phyloP scores from a whole-genome alignment of 1,140 invertebrate species.

The Anastrepha obliqua region DNA sequence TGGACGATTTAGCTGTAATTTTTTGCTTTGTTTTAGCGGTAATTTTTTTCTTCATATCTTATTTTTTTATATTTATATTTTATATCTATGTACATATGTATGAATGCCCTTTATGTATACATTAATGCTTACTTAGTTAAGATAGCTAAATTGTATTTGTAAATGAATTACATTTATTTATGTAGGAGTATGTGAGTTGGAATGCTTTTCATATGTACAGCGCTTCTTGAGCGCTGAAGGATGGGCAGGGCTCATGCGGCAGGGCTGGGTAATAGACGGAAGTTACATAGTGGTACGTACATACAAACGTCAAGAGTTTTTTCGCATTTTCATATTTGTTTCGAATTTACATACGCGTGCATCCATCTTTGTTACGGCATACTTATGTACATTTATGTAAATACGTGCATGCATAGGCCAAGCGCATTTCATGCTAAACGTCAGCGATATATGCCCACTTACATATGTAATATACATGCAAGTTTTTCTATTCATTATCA shows the following conservation, averaged over 20 bases:
- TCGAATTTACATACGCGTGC: background rate
- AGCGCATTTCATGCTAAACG: background rate
- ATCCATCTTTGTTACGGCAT: background rate
- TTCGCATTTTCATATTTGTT: background rate
- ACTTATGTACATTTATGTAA: background rate
- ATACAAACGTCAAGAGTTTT: background rate
- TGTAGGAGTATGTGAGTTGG: background rate
- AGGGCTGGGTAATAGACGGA: constrained; percentile 14
- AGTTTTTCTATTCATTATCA: background rate
- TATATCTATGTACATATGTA: background rate
- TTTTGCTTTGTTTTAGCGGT: background rate
- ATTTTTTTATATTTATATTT: background rate
- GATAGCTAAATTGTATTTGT: background rate
- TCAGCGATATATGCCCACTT: background rate
- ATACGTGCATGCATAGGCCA: background rate
- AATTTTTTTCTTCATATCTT: constrained; percentile 14
- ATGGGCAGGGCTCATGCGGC: constrained; percentile 21
- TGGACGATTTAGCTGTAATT: constrained; percentile 46
- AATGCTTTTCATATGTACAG: background rate
- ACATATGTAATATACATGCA: background rate
- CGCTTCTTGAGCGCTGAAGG: constrained; percentile 6
- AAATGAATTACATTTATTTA: constrained; percentile 6
- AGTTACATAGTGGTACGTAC: background rate
- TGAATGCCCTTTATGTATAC: background rate
- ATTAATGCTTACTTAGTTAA: constrained; percentile 6